These are phyloP conservation scores for Patiria miniata DNA, from an alignment of 35 echinoderm and acorn worm species.

Conservation along the genomic window DNA sequence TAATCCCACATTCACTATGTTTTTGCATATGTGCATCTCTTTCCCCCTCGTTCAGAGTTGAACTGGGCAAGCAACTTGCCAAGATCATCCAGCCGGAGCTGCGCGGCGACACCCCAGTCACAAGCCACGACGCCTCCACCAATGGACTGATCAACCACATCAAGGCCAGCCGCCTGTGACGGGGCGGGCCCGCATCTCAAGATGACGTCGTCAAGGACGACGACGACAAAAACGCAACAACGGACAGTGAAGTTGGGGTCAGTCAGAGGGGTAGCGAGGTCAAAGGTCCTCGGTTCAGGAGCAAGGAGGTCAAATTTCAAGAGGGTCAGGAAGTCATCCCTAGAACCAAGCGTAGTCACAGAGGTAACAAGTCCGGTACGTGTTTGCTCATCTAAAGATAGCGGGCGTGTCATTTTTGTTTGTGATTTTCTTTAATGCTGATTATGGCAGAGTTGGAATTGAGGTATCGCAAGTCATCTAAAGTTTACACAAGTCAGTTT, in stretches of 20 bases:
- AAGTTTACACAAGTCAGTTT: no score
- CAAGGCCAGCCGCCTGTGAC: constrained; percentile 61
- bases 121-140: constrained; percentile 87
- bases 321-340: neutral
- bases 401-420: neutral
- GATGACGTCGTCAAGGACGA: neutral
- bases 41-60: constrained; percentile 67
- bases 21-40: no score
- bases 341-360: neutral
- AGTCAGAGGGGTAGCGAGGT: neutral
- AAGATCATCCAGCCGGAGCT: constrained; percentile 99
- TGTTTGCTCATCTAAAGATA: constrained; percentile 21
- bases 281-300: neutral
- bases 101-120: constrained; percentile 47
- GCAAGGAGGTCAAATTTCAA: neutral
- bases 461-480: no score
- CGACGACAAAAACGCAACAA: neutral
- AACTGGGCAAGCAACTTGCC: constrained; percentile 94
- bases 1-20: no score
- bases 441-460: no score
- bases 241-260: constrained; percentile 8
- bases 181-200: neutral
- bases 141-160: constrained; percentile 98
- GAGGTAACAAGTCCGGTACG: neutral
- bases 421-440: no score